Evolutionary conservation across 2,113 vertebrate genomes (phyloP).

Genomic region (Pterocles orientalis): DNA sequence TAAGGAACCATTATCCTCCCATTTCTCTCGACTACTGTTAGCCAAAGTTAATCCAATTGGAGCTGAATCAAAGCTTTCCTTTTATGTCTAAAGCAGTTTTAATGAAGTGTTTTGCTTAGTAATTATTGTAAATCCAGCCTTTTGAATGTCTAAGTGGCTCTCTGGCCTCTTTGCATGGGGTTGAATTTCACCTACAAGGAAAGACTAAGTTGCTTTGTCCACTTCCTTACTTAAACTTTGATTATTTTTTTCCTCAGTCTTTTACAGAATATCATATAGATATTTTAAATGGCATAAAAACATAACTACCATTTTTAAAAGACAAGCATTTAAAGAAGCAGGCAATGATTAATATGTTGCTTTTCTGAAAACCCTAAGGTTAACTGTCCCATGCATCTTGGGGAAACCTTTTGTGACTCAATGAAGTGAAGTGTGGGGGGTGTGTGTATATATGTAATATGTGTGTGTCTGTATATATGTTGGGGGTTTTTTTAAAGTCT

Average conservation of each 20-base stretch:
- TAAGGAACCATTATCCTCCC: background rate
- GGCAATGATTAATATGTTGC: background rate
- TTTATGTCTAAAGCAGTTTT: background rate
- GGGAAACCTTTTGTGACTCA: background rate
- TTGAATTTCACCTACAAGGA: background rate
- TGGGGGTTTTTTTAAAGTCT: background rate
- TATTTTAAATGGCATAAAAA: background rate
- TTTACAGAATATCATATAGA: background rate
- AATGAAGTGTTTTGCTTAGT: background rate
- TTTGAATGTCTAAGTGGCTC: background rate
- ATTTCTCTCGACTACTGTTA: background rate
- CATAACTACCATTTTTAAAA: background rate
- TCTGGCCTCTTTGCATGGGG: background rate
- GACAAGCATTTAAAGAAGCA: background rate
- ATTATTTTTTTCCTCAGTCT: background rate
- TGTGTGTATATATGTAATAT: background rate
- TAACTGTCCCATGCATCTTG: background rate
- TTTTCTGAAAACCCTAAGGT: background rate
- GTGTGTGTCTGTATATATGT: background rate
- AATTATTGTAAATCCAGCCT: background rate
- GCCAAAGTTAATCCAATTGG: background rate
- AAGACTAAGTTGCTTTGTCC: background rate
- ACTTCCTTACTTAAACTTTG: background rate
- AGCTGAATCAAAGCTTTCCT: background rate
- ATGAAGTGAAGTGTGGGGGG: background rate